Conservation (phyloP, 2,888 invertebrate species). For the Athalia rosae region DNA sequence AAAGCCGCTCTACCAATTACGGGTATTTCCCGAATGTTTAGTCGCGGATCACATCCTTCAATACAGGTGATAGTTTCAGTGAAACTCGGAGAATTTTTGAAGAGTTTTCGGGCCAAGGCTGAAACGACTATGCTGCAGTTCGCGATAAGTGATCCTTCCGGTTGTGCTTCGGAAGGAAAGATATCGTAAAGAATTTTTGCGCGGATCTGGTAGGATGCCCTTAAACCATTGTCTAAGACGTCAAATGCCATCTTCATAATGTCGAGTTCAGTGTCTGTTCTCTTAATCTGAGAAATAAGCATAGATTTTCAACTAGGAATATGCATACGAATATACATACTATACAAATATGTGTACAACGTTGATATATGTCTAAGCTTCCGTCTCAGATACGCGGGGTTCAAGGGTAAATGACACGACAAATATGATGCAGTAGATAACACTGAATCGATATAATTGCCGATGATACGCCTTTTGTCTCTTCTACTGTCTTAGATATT, state of each 20-base stretch:
- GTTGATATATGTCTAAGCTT: not conserved
- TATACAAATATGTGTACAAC: too few relatives aligned
- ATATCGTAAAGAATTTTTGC: slow-evolving; percentile 13
- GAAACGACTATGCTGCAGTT: slow-evolving; percentile 10
- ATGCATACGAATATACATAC: too few relatives aligned
- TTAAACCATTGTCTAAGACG: slow-evolving; percentile 20
- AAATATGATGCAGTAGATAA: not conserved
- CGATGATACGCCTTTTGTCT: not conserved
- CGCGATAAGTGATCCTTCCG: not conserved
- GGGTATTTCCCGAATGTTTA: slow-evolving; percentile 1
- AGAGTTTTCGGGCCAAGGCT: not conserved
- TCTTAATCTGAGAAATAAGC: too few relatives aligned
- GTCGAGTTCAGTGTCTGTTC: not conserved
- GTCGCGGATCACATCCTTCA: not conserved
- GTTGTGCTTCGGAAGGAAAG: slow-evolving; percentile 1
- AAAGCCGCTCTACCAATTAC: slow-evolving; percentile 8
- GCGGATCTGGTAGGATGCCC: slow-evolving; percentile 10
- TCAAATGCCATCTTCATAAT: not conserved
- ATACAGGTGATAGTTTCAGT: not conserved
- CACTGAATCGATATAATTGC: slow-evolving; percentile 5
- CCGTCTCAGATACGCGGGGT: too few relatives aligned
- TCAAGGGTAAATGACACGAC: too few relatives aligned
- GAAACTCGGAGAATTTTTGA: slow-evolving; percentile 1
- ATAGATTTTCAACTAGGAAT: too few relatives aligned
- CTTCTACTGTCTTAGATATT: too few relatives aligned